A percentile compares a stretch with the other conserved stretches of the same genome.
Evolutionary conservation across 2,113 vertebrate genomes (phyloP).

Genomic region (Trogon surrucura): DNA sequence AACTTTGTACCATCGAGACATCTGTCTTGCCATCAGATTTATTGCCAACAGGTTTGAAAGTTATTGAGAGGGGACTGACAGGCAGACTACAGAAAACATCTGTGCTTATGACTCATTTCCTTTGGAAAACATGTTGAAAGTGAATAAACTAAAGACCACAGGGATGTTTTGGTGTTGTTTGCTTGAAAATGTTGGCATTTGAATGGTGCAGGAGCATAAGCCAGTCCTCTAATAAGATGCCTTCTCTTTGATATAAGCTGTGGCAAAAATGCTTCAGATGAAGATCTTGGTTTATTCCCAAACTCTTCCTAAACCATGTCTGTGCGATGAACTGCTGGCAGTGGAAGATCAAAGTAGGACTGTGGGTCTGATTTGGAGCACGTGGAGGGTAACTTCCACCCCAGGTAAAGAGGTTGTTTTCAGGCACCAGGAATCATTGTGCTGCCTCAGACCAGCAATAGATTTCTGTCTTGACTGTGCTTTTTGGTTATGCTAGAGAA

Average conservation of each 20-base stretch:
- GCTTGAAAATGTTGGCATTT: background rate
- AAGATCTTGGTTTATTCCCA: background rate
- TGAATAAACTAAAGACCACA: background rate
- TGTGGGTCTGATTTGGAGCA: background rate
- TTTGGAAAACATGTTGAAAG: conserved; percentile 11
- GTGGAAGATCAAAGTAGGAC: background rate
- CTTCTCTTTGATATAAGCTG: background rate
- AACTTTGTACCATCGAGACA: background rate
- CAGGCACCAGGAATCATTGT: background rate
- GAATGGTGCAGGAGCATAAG: background rate
- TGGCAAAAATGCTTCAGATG: background rate
- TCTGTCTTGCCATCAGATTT: background rate
- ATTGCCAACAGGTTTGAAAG: background rate
- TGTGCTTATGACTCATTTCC: background rate
- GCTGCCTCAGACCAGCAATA: background rate
- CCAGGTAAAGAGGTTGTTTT: background rate
- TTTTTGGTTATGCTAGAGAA: background rate
- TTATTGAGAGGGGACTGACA: background rate
- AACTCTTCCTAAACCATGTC: background rate
- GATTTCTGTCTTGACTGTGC: background rate
- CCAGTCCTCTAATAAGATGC: background rate
- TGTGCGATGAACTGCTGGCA: background rate
- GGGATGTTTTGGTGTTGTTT: background rate
- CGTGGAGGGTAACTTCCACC: background rate
- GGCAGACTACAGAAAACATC: background rate